These are phyloP conservation scores for Orthosia incerta DNA, from an alignment of 2,888 invertebrate species.

Conservation along the genomic window DNA sequence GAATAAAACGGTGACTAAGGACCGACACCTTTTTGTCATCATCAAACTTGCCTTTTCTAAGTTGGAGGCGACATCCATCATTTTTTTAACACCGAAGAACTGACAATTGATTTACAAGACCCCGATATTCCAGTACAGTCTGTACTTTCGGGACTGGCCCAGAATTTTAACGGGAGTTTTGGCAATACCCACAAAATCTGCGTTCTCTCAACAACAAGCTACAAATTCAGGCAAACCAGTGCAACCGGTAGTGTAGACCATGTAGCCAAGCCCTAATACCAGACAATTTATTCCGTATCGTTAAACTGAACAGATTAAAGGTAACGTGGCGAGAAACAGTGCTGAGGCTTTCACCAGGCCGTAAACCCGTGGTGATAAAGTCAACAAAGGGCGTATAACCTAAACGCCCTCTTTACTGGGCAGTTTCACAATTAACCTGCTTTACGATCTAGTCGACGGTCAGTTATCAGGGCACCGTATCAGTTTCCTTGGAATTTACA, in stretches of 20 bases:
- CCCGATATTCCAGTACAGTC: too few relatives aligned
- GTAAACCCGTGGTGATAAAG: conserved; percentile 69
- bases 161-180: background rate
- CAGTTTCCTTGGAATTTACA: conserved; percentile 64
- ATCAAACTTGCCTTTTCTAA: background rate
- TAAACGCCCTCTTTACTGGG: conserved; percentile 61
- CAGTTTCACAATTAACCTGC: conserved; percentile 68
- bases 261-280: conserved; percentile 16
- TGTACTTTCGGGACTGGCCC: too few relatives aligned
- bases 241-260: background rate
- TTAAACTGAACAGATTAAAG: conserved; percentile 65
- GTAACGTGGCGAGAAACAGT: conserved; percentile 59
- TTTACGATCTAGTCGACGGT: conserved; percentile 65
- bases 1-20: conserved; percentile 35
- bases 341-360: conserved; percentile 62
- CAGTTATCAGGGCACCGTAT: conserved; percentile 68
- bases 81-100: background rate
- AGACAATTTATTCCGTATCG: conserved; percentile 54
- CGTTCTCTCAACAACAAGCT: background rate
- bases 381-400: conserved; percentile 69
- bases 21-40: background rate
- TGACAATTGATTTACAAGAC: background rate
- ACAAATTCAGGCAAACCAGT: background rate
- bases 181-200: background rate
- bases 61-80: background rate